Conservation (phyloP, 2,797 vertebrate species). For the Neopelma chrysocephalum region DNA sequence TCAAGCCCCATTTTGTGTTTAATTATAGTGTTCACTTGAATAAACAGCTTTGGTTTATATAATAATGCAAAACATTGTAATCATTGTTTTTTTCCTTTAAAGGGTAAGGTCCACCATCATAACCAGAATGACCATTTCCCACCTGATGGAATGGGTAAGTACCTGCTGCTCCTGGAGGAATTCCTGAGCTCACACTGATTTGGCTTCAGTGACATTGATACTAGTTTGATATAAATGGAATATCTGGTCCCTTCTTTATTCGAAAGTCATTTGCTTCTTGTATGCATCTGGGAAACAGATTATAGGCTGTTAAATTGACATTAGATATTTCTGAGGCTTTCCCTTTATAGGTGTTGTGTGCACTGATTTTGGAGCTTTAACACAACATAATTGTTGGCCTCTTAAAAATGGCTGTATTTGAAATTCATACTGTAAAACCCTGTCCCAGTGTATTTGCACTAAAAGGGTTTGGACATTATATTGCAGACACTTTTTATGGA, state of each 20-base stretch:
- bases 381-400: background rate
- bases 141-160: slow-evolving; percentile 93
- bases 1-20: background rate
- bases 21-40: background rate
- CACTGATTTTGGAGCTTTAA: background rate
- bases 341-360: background rate
- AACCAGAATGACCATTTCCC: slow-evolving; percentile 93
- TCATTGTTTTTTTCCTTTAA: slow-evolving; percentile 54
- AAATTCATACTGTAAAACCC: background rate
- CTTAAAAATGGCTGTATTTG: background rate
- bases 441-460: background rate
- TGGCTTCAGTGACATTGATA: background rate
- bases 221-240: background rate
- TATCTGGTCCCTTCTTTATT: background rate
- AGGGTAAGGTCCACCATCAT: slow-evolving; percentile 90
- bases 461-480: background rate
- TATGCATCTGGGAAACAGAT: background rate
- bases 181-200: background rate
- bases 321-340: background rate
- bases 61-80: background rate
- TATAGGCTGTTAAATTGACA: background rate
- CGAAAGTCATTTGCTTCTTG: background rate
- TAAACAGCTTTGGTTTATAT: background rate
- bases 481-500: background rate
- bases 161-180: background rate